These are phyloP conservation scores for Leptosomus discolor DNA, from an alignment of 2,113 vertebrate genomes.

Conservation along the genomic window DNA sequence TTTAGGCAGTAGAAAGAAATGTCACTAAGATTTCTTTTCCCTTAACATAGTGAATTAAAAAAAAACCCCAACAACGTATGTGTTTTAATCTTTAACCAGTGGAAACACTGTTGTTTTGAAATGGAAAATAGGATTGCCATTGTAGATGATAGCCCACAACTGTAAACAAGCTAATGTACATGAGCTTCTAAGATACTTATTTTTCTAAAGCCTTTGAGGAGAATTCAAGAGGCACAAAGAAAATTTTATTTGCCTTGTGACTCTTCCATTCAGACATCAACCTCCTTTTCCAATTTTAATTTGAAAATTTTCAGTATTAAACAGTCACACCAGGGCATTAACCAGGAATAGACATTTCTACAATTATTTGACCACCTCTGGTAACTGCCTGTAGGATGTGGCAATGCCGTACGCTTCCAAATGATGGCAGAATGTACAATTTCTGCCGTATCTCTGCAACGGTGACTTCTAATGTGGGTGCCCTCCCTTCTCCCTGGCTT, in stretches of 20 bases:
- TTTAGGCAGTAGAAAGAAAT: background rate
- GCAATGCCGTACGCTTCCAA: fast-evolving
- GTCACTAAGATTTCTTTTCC: background rate
- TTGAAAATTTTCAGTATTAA: background rate
- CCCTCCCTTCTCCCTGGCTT: background rate
- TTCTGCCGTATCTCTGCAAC: background rate
- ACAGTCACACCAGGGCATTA: background rate
- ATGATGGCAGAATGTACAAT: background rate
- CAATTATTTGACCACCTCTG: background rate
- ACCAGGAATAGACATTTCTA: background rate
- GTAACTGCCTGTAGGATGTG: background rate
- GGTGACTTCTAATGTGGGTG: background rate
- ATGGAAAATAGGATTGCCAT: background rate
- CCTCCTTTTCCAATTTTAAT: background rate
- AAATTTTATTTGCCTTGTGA: background rate
- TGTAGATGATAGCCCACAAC: background rate
- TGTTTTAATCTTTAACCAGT: background rate
- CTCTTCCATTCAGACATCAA: background rate
- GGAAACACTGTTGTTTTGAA: background rate
- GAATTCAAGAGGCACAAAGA: background rate
- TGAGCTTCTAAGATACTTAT: background rate
- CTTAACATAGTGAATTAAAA: background rate
- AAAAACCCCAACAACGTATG: background rate
- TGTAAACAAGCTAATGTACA: background rate
- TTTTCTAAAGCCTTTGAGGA: background rate